Base-by-base conservation (phyloP, 2,797 vertebrate genomes). In the Sparidentex hasta region DNA sequence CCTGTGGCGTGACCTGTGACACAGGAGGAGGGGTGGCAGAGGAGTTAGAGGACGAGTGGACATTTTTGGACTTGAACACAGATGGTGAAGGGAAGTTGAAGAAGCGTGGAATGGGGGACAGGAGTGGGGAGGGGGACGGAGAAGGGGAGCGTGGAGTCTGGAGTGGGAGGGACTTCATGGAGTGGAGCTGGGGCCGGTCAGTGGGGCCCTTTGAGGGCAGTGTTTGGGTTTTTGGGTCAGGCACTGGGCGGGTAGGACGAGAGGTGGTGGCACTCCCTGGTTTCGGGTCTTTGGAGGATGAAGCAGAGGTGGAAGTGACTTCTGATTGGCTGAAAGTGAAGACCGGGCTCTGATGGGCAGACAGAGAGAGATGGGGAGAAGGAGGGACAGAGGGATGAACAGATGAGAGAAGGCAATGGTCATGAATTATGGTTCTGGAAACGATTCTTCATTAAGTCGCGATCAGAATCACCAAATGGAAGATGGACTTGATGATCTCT, bases 221-320 rank as follows among this genome's bases (percentile, higher is more conserved):
- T 71, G 97, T 98, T 95, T 97, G 96, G 64, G 97, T 98, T 96
- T 98, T 98, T 80, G 94, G 91, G 91, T 96, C 91, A 43, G 61
- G 94, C 46, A 50, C n/a, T 0, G 87, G 91, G 64, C 93, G 95
- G 82, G 85, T 59, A 0, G 80, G 94, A 77, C 94, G 90, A 67
- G 94, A 78, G 80, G 89, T 73, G 87, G 92, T 81, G 86, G 83
- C 73, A 70, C 86, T 93, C 87, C 94, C 94, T 71, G 93, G 41
- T 92, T 95, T 95, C 78, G 93, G 86, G 72, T 95, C 95, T 95
- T 95, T 96, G 90, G 94, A 85, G 76, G 94, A 83, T 81, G 93
- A 81, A 74, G 92, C 44, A 50, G 94, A 86, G 80, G 88, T 83
- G 81, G 94, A 87, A 71, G 93, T 88, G 90, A 96, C 95, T 87